Evolutionary conservation across 2,113 vertebrate genomes (phyloP).

Genomic region (Meleagris gallopavo): DNA sequence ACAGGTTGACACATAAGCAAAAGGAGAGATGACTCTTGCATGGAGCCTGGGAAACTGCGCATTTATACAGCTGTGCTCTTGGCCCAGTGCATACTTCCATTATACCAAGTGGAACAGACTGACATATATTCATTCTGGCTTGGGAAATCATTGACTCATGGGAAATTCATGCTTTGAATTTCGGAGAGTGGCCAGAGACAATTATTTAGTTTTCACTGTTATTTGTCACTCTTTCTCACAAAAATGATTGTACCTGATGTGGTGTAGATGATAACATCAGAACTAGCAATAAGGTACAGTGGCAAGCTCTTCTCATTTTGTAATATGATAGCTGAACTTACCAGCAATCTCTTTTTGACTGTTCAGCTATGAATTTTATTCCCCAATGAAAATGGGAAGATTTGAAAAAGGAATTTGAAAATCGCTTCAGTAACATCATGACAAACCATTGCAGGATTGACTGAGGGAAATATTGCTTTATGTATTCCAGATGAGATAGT

Average conservation of each 20-base stretch:
- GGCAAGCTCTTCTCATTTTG: background rate
- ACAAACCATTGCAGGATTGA: background rate
- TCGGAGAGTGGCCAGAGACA: background rate
- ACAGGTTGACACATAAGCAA: background rate
- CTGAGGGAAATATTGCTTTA: background rate
- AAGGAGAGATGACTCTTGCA: background rate
- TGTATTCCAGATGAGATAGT: background rate
- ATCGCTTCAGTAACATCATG: background rate
- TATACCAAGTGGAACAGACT: background rate
- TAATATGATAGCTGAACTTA: background rate
- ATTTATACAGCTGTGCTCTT: background rate
- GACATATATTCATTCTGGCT: background rate
- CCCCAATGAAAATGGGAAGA: background rate
- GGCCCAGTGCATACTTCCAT: background rate
- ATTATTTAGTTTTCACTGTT: background rate
- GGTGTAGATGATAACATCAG: background rate
- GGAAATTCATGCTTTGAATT: background rate
- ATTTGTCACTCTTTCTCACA: background rate
- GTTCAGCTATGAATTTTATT: background rate
- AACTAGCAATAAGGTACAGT: background rate
- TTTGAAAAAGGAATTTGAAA: conserved; percentile 2
- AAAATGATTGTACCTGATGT: background rate
- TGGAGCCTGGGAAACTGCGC: background rate
- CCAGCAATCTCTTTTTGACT: background rate
- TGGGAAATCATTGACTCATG: background rate